Evolutionary conservation across 2,888 invertebrate species (phyloP).

Genomic region (Seira ritae): DNA sequence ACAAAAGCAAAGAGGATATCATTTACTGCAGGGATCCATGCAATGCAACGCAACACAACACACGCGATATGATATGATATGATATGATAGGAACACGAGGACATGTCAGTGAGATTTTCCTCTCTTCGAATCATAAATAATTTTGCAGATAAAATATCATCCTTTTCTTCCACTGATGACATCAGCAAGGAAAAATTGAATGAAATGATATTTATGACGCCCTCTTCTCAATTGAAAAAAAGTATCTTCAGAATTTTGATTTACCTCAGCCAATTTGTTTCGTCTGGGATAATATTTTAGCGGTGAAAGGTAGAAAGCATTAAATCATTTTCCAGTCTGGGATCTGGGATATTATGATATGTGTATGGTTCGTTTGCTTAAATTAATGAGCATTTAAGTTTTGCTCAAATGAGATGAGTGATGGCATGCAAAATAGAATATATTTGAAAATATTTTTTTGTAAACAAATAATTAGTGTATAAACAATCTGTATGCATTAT

Average conservation of each 20-base stretch:
- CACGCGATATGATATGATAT: no score
- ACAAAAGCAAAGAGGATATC: background rate
- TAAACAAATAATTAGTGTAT: background rate
- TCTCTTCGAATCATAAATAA: background rate
- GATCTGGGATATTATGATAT: no score
- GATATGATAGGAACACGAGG: background rate
- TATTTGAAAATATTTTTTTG: background rate
- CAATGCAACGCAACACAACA: no score
- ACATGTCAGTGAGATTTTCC: background rate
- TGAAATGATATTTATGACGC: background rate
- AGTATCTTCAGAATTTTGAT: background rate
- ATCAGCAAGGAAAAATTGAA: background rate
- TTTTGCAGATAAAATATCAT: background rate
- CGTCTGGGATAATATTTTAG: background rate
- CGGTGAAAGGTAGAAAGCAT: background rate
- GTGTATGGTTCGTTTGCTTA: no score
- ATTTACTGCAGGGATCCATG: background rate
- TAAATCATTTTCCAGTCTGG: background rate
- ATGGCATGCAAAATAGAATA: constrained; percentile 10
- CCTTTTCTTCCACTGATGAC: background rate
- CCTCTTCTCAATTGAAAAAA: background rate
- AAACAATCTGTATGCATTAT: background rate
- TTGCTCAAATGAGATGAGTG: background rate
- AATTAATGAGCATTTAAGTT: constrained; percentile 14
- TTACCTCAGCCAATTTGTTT: background rate